Evolutionary conservation across 2,113 vertebrate genomes (phyloP).

Genomic region (Porphyrio hochstetteri): DNA sequence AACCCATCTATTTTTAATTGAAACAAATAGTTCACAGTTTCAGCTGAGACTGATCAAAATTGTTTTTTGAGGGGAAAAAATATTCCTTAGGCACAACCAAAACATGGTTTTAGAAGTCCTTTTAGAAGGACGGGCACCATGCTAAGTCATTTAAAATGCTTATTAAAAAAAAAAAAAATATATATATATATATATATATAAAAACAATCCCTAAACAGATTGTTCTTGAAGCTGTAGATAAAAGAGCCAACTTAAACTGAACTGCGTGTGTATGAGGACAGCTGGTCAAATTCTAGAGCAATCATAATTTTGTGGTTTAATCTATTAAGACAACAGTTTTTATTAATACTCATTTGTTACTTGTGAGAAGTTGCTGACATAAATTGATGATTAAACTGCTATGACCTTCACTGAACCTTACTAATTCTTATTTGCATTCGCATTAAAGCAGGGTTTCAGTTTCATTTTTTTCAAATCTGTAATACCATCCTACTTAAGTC

Average conservation of each 20-base stretch:
- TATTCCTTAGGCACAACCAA: neutral
- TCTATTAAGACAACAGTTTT: slow-evolving; percentile 73
- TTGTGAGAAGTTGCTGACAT: slow-evolving; percentile 64
- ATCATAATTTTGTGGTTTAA: slow-evolving; percentile 57
- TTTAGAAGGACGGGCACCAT: neutral
- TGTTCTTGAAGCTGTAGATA: neutral
- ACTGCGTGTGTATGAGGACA: neutral
- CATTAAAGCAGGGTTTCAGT: slow-evolving; percentile 62
- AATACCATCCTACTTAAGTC: slow-evolving; percentile 11
- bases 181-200: neutral
- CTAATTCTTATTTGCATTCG: slow-evolving; percentile 63
- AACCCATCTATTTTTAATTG: neutral
- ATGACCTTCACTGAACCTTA: slow-evolving; percentile 66
- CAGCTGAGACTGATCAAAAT: neutral
- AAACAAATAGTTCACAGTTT: neutral
- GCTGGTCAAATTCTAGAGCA: slow-evolving; percentile 33
- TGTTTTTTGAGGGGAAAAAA: neutral
- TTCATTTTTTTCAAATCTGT: slow-evolving; percentile 49
- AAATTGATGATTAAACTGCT: slow-evolving; percentile 62
- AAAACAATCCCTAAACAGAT: neutral
- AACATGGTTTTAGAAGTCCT: neutral
- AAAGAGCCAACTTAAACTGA: neutral
- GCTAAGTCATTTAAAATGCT: neutral
- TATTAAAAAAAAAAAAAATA: neutral
- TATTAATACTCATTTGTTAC: slow-evolving; percentile 69